Evolutionary conservation across 2,888 invertebrate genomes (phyloP), one percentile per base, ranked within the genome.

Genomic region (Pasiphila rectangulata): DNA sequence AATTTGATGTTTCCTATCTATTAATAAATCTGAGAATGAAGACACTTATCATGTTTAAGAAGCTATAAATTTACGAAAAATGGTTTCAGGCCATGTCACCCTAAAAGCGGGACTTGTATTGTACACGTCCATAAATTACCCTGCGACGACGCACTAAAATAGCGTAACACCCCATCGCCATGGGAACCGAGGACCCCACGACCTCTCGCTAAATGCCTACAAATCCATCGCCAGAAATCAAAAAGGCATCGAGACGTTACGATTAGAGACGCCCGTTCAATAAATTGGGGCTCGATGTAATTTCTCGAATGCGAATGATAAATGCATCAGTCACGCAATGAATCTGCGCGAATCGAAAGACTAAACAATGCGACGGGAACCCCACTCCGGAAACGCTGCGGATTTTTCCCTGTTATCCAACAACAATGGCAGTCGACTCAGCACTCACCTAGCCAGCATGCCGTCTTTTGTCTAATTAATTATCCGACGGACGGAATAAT

Each of bases 111-210:
- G 69, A 65, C 66, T 75, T 75, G 73, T 77, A 76, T 79, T 75
- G 37, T 41, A 80, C 82, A 76, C 69, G 75, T 67, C 69, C 80
- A 80, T 88, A 87, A 87, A 88, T 88, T 83, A 84, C 79, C 70
- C 72, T 23, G n/a, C 71, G 80, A 80, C 81, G 79, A 81, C 79
- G 68, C 74, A 83, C 84, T 79, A 83, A 87, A 87, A 87, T 87
- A 87, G 87, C 87, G 83, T 83, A 80, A 77, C 87, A 83, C 86
- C 86, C 77, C 76, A 77, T 66, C 49, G 59, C 69, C 85, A 84
- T 87, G 87, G 84, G 86, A 87, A 87, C 83, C 64, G 61, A 61
- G 61, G 64, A 61, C 75, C 71, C 72, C 64, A 61, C 75, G 66
- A 62, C 66, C 69, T 67, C 20, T 41, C 21, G 79, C 79, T 83